Conservation (phyloP, 2,113 vertebrate species). For the Cryptotis parvus region DNA sequence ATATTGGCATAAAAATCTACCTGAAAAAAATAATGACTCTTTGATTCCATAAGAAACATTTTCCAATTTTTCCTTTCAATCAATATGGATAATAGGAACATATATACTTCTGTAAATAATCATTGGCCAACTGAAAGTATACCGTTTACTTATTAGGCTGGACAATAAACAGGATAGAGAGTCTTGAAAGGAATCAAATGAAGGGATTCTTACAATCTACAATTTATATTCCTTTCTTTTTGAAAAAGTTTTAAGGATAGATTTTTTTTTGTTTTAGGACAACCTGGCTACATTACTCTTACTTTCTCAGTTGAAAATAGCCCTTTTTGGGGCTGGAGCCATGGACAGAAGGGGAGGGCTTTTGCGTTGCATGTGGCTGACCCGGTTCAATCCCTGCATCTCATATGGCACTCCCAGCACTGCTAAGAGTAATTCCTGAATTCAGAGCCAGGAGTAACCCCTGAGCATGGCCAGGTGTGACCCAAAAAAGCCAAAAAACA, state of each 20-base stretch:
- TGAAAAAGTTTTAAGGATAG: neutral
- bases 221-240: neutral
- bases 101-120: neutral
- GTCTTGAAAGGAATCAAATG: neutral
- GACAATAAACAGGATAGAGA: neutral
- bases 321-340: too few species aligned
- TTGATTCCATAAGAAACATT: neutral
- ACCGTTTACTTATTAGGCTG: neutral
- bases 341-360: too few species aligned
- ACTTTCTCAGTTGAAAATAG: too few species aligned
- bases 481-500: too few species aligned
- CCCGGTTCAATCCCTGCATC: too few species aligned
- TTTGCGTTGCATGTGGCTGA: too few species aligned
- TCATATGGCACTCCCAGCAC: too few species aligned
- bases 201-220: accelerated
- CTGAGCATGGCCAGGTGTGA: too few species aligned
- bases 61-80: neutral
- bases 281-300: too few species aligned
- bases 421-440: too few species aligned
- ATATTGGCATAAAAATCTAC: neutral
- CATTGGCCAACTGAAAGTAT: neutral
- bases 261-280: too few species aligned
- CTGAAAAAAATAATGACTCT: neutral
- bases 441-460: too few species aligned
- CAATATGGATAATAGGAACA: neutral